These are phyloP conservation scores for Pseudoatta argentina DNA, from an alignment of 1,140 invertebrate species.

Conservation along the genomic window DNA sequence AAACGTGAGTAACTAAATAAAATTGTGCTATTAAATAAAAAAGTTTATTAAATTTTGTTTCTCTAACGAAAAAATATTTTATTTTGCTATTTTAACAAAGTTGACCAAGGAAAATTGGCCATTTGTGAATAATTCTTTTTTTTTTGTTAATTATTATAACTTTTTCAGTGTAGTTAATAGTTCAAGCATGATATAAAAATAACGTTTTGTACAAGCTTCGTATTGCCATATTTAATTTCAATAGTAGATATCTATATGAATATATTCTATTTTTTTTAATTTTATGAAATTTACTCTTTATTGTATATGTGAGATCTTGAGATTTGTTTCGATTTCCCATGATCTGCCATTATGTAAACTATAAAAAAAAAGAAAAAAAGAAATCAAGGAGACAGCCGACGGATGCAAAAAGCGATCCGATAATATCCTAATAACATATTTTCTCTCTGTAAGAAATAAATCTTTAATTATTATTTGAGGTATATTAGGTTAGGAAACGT, in stretches of 20 bases:
- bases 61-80: too few relatives aligned
- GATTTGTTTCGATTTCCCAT: background rate
- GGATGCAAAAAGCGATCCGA: conserved; percentile 42
- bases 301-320: conserved; percentile 9
- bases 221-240: conserved; percentile 4
- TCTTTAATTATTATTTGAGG: background rate
- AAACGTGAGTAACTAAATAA: too few relatives aligned
- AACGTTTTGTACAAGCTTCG: background rate
- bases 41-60: too few relatives aligned
- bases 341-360: conserved; percentile 7
- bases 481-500: background rate
- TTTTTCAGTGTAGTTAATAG: background rate
- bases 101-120: too few relatives aligned
- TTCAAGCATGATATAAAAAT: background rate
- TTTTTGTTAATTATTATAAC: too few relatives aligned
- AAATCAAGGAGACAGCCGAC: conserved; percentile 64
- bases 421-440: conserved; percentile 2
- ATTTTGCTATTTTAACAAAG: too few relatives aligned
- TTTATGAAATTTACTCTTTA: too few relatives aligned
- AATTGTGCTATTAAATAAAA: too few relatives aligned
- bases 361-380: conserved; percentile 52
- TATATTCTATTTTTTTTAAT: background rate
- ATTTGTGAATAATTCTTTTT: too few relatives aligned
- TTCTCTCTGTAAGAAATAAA: background rate
- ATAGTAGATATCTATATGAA: background rate